Conservation (phyloP, 2,888 invertebrate species). For the Tetrapedia diversipes region DNA sequence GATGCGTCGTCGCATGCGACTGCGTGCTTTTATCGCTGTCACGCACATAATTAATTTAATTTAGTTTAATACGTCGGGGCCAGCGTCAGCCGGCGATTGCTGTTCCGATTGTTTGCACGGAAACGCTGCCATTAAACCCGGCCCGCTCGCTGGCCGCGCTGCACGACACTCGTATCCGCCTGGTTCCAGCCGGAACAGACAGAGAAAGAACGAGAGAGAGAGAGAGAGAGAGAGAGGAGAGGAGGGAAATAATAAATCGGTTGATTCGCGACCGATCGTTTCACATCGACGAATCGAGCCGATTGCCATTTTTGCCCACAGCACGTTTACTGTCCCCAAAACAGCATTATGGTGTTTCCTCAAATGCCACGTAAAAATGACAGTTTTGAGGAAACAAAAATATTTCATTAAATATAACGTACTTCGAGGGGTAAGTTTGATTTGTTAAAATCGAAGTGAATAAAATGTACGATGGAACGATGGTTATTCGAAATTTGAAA, state of each 20-base stretch:
- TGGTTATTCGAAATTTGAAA: no score
- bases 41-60: constrained; percentile 83
- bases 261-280: constrained; percentile 16
- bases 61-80: constrained; percentile 80
- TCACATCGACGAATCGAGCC: neutral
- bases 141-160: constrained; percentile 50
- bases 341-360: no score
- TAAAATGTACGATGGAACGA: no score
- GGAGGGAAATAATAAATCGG: constrained; percentile 51
- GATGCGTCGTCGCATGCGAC: constrained; percentile 81
- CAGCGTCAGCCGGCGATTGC: constrained; percentile 76
- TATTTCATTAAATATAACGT: no score
- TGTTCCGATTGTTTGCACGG: constrained; percentile 80
- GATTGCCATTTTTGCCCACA: no score
- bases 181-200: no score
- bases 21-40: constrained; percentile 82
- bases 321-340: no score
- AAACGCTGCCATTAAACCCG: constrained; percentile 74
- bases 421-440: no score
- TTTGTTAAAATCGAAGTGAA: no score
- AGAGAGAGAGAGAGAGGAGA: constrained; percentile 24
- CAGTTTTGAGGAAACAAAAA: no score
- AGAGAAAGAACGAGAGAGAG: no score
- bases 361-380: no score
- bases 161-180: constrained; percentile 63